Base-by-base conservation (phyloP, 2,888 invertebrate species). In the Aricia artaxerxes region DNA sequence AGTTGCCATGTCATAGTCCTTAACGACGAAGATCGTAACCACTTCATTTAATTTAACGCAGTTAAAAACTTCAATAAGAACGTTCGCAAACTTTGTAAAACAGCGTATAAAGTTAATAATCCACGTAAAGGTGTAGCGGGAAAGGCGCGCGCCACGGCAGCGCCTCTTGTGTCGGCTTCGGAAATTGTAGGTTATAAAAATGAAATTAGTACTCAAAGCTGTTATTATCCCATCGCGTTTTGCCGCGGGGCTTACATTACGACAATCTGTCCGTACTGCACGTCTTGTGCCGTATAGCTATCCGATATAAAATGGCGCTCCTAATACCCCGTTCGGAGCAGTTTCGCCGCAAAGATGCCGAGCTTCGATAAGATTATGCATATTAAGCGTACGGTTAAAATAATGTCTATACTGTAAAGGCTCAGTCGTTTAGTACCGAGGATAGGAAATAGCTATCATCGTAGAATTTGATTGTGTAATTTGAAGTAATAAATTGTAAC, bases 181-280 rank as follows among this genome's bases (percentile, higher is more conserved):
- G 88, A 94, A 94, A 94, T 94, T 94, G 94, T 93, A 92, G 94
- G 94, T 94, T 94, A 94, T 94, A 94, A 94, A 94, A 94, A 94
- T 94, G 93, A 94, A 94, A 94, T 94, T 94, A 94, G 94, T 94
- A 93, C 89, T 90, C 92, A 92, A 94, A 93, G 93, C 91, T 94
- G 93, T 94, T 94, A 94, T 94, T 94, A 94, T 94, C 94, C 94
- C 94, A 94, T 94, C 94, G 94, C 93, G 91, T 94, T 94, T 93
- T 93, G 91, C 94, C 93, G 91, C 91, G 88, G 88, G 94, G 90
- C 94, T 93, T 94, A 91, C 94, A 94, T 94, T 94, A 94, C 94
- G 94, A 94, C 94, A 94, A 94, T 94, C 94, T 94, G 94, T 94
- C 94, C 93, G 94, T 94, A 94, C 93, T 91, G 94, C 94, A 94